Evolutionary conservation across 2,113 vertebrate species (phyloP).

Genomic region (Daboia siamensis): DNA sequence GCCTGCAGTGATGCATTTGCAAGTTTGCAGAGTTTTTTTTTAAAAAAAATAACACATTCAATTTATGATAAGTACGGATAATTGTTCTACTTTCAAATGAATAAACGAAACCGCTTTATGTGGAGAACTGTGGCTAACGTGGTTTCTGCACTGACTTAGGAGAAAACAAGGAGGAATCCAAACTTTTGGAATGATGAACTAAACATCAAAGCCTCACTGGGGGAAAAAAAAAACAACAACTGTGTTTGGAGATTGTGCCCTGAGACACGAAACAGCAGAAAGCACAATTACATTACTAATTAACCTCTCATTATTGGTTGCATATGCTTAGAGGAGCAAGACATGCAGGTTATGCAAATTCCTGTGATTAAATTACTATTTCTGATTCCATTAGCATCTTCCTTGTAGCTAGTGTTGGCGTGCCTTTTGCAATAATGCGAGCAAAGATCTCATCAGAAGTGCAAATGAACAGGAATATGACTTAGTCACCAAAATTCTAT

Average conservation of each 20-base stretch:
- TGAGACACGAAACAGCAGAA: slow-evolving; percentile 40
- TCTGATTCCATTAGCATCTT: slow-evolving; percentile 53
- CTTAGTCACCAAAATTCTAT: slow-evolving; percentile 18
- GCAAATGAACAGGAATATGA: not conserved
- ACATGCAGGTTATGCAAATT: slow-evolving; percentile 53
- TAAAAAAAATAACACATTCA: not conserved
- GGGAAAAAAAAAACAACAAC: not conserved
- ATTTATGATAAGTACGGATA: not conserved
- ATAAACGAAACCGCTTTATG: not conserved
- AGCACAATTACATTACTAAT: slow-evolving; percentile 32
- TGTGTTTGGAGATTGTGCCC: slow-evolving; percentile 20
- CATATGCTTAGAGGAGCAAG: slow-evolving; percentile 48
- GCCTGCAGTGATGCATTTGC: not conserved
- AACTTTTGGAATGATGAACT: not conserved
- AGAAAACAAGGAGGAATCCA: not conserved
- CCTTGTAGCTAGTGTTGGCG: slow-evolving; percentile 37
- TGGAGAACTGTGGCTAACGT: not conserved
- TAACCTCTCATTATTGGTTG: slow-evolving; percentile 42
- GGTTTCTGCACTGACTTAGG: not conserved
- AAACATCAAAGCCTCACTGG: not conserved
- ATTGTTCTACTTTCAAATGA: not conserved
- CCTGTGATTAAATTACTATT: slow-evolving; percentile 59
- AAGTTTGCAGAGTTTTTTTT: not conserved
- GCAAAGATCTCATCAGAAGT: slow-evolving; percentile 2
- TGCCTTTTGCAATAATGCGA: slow-evolving; percentile 42